phyloP scores from a whole-genome alignment of 1,140 invertebrate genomes.

The Dreissena rostriformis region DNA sequence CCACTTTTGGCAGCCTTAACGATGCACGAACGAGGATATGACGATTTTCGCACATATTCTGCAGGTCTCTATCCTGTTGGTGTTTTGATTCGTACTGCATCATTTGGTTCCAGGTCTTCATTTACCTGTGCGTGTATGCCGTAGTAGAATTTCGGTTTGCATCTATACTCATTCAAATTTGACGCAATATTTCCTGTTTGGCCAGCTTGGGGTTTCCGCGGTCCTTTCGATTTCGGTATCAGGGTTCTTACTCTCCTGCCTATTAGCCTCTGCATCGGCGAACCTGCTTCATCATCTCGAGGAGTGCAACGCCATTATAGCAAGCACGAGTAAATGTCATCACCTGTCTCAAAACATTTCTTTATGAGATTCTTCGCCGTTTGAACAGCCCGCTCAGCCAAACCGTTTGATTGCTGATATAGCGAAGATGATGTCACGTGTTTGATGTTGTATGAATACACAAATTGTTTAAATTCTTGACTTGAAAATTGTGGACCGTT shows the following conservation, averaged over 20 bases:
- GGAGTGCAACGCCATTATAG: constrained; percentile 45
- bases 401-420: constrained; percentile 46
- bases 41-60: not conserved
- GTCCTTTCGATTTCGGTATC: no score
- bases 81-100: constrained; percentile 18
- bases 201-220: no score
- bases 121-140: not conserved
- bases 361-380: constrained; percentile 44
- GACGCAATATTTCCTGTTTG: no score
- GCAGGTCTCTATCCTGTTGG: constrained; percentile 7
- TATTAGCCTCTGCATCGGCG: not conserved
- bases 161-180: not conserved
- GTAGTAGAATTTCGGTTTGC: constrained; percentile 11
- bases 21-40: not conserved
- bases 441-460: not conserved
- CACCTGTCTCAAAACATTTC: constrained; percentile 21
- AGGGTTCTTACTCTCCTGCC: no score
- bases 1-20: not conserved
- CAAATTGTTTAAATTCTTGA: not conserved
- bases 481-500: constrained; percentile 21
- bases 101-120: not conserved
- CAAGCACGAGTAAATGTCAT: constrained; percentile 41
- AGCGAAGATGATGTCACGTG: constrained; percentile 48
- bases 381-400: constrained; percentile 55
- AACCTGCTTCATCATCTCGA: not conserved